Evolutionary conservation across 1,140 invertebrate genomes (phyloP), one percentile per base, ranked within the genome.

Genomic region (Lysiphlebus fabarum): DNA sequence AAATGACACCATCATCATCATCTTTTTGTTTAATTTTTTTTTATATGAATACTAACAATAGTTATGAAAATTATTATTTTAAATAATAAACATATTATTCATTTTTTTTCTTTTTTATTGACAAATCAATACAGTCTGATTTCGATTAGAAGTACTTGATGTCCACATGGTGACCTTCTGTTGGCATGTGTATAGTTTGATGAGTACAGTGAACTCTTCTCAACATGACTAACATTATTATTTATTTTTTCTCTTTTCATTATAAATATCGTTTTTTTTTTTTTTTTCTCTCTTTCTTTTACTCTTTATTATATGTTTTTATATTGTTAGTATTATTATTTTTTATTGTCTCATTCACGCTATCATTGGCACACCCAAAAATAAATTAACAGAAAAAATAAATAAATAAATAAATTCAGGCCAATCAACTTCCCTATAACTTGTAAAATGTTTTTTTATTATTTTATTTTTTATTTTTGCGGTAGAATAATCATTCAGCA

Each of bases 141-240:
- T 60, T 60, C 53, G 58, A 60, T 60, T 55, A 60, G 44, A 38
- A 48, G 50, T 45, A 37, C 51, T 14, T 43, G 5, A 11, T 14
- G 51, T 58, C 53, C 45, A 58, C 57, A 50, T 53, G 50, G 60
- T 63, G 67, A 68, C 59, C 65, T 69, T 68, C 63, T 59, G 43
- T 49, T 62, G 50, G 42, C n/a, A n/a, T n/a, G n/a, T 59, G 54
- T 56, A 26, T 26, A 59, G 65, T 67, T 69, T 59, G 50, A 51
- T 34, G 64, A 61, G 68, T 71, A 65, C 69, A 67, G 58, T 70
- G 68, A 71, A 65, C 68, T 49, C 59, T 49, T 34, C 4, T 17
- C n/a, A 10, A 26, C 14, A 40, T 42, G 34, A 34, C 43, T 38
- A 41, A 17, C 17, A 17, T 3, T 1, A 17, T 1, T 17, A 17